Evolutionary conservation across 2,888 invertebrate species (phyloP), one percentile per base, ranked within the genome.

Genomic region (Metacarcinus magister): DNA sequence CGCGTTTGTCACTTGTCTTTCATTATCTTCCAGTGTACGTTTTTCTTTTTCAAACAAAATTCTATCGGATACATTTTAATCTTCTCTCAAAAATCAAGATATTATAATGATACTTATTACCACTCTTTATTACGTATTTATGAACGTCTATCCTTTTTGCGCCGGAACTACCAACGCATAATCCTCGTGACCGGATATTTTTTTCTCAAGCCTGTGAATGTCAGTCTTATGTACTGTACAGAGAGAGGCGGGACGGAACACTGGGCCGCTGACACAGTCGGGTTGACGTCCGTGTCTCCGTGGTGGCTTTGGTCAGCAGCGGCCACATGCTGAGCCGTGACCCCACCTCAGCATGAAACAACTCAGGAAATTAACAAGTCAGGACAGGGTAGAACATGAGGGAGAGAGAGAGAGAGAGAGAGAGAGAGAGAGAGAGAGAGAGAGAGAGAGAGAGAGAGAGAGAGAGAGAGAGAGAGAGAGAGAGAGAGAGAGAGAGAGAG

Each of bases 381-480:
- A 67, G 67, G 23, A 5, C 19, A 23, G 23, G 23, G 5, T 1
- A 60, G 60, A 60, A 19, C 7, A 19, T 13, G 60, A 60, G 60
- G 16, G 60, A 60, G 60, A 60, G 60, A 60, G 60, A 60, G 60
- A 60, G 60, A 60, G 60, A 60, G 60, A 60, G 60, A 10, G 67
- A 67, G 67, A 67, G 67, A 67, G 67, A 67, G 67, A 67, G 67
- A 67, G 67, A 67, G 67, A 67, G 67, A 67, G 54, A 54, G 54
- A 54, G 54, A 54, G 54, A 54, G 54, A 54, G 54, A 54, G 54
- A 54, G 54, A 54, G 54, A 54, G 54, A 54, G 54, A 54, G 54
- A 54, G 54, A 54, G 54, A 54, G 54, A 54, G 54, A 54, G 54
- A 54, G 54, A 54, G 54, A 54, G 54, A 54, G 54, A 54, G 54